phyloP scores from a whole-genome alignment of 2,113 vertebrate genomes.

The Microtus pennsylvanicus region DNA sequence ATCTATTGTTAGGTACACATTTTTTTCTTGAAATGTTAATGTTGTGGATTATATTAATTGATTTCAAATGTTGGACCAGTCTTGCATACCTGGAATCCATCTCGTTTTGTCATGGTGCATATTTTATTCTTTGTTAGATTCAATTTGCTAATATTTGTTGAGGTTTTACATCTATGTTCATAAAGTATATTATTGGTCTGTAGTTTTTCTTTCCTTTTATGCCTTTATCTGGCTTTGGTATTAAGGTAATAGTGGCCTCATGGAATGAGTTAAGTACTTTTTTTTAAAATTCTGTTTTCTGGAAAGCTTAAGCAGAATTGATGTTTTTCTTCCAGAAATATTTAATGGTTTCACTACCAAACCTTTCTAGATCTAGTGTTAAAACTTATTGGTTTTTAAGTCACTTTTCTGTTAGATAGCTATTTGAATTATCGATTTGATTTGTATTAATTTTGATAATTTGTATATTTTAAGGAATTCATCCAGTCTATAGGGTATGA shows the following conservation, averaged over 20 bases:
- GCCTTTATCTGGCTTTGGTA: constrained; percentile 13
- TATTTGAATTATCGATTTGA: neutral
- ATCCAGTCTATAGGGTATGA: neutral
- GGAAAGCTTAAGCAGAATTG: neutral
- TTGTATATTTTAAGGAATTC: neutral
- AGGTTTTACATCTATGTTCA: constrained; percentile 23
- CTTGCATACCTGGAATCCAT: neutral
- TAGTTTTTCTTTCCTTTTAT: constrained; percentile 27
- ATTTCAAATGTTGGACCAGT: constrained; percentile 30
- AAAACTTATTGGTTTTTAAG: neutral
- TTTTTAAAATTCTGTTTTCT: constrained; percentile 6
- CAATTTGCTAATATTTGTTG: constrained; percentile 59
- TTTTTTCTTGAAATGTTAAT: neutral
- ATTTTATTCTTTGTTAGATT: constrained; percentile 28
- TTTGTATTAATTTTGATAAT: neutral
- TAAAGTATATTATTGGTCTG: neutral
- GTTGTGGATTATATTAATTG: constrained; percentile 32
- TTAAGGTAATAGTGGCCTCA: neutral
- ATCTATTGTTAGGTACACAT: neutral
- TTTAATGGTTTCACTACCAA: neutral
- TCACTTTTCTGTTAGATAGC: neutral
- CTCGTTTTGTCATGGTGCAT: neutral
- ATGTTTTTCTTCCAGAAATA: neutral
- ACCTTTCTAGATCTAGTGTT: neutral
- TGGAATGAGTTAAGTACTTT: neutral